Evolutionary conservation across 1,140 invertebrate genomes (phyloP).

Genomic region (Wiebesia pumilae): DNA sequence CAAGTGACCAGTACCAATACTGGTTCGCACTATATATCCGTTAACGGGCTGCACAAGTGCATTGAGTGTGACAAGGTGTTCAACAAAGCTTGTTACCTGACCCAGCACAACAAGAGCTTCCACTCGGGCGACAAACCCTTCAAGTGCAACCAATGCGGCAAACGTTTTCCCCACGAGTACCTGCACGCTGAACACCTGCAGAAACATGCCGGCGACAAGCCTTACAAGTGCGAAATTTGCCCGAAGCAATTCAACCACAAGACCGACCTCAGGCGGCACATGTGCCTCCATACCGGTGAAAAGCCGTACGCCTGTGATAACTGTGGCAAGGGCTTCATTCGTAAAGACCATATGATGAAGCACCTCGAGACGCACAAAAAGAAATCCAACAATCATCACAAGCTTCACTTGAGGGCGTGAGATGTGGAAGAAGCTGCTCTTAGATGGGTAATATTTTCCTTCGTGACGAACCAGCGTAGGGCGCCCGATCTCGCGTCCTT

Average conservation of each 20-base stretch:
- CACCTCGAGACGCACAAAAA: slow-evolving; percentile 89
- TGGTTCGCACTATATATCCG: slow-evolving; percentile 65
- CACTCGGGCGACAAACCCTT: slow-evolving; percentile 90
- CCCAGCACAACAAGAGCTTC: slow-evolving; percentile 92
- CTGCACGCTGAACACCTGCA: slow-evolving; percentile 82
- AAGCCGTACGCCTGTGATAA: slow-evolving; percentile 88
- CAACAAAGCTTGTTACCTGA: slow-evolving; percentile 90
- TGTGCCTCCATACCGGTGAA: slow-evolving; percentile 88
- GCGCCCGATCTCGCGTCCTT: not conserved
- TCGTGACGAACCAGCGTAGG: not conserved
- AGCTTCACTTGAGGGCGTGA: slow-evolving; percentile 57
- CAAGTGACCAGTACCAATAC: slow-evolving; percentile 61
- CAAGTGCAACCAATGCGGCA: slow-evolving; percentile 89
- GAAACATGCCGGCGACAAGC: slow-evolving; percentile 89
- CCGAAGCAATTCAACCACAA: slow-evolving; percentile 94
- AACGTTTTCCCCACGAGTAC: slow-evolving; percentile 83
- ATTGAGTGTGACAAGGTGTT: slow-evolving; percentile 89
- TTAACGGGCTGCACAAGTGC: slow-evolving; percentile 81
- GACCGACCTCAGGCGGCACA: slow-evolving; percentile 91
- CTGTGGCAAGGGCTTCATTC: slow-evolving; percentile 92
- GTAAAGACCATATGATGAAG: slow-evolving; percentile 96
- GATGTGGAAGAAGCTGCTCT: not conserved
- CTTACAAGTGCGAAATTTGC: slow-evolving; percentile 91
- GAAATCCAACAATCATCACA: slow-evolving; percentile 63
- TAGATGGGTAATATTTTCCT: not conserved